These are phyloP conservation scores for Dicentrarchus labrax DNA, from an alignment of 2,113 vertebrate species.

Conservation along the genomic window DNA sequence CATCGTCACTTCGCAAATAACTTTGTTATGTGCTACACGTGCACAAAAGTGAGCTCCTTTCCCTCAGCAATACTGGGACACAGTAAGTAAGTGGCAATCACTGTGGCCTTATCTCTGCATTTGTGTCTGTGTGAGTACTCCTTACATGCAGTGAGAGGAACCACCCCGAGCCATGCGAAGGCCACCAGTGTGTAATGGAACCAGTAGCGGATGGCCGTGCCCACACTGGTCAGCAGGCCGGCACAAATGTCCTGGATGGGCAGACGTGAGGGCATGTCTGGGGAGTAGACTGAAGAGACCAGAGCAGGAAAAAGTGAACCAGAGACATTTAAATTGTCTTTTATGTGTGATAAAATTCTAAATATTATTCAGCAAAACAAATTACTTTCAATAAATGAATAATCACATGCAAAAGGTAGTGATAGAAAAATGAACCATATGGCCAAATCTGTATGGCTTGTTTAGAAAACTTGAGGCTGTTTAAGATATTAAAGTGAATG, in stretches of 20 bases:
- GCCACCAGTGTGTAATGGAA: conserved; percentile 99
- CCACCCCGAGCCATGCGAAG: conserved; percentile 99
- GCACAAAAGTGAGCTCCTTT: not conserved
- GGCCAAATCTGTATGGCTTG: not conserved
- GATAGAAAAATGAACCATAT: not conserved
- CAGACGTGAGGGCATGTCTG: conserved; percentile 99
- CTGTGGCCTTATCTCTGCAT: not conserved
- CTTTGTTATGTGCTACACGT: not conserved
- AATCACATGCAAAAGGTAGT: not conserved
- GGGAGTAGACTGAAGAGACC: conserved; percentile 92
- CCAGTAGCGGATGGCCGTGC: conserved; percentile 99
- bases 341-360: not conserved
- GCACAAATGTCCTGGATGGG: conserved; percentile 99
- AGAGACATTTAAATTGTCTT: conserved; percentile 4
- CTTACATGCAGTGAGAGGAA: conserved; percentile 99
- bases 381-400: not conserved
- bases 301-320: not conserved
- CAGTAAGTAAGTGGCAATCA: not conserved
- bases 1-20: not conserved
- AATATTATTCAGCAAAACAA: not conserved
- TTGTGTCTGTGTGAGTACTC: conserved; percentile 42
- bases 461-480: not conserved
- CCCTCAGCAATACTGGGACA: not conserved
- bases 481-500: conserved; percentile 16
- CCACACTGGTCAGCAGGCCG: conserved; percentile 98